Evolutionary conservation across 2,888 invertebrate genomes (phyloP).

Genomic region (Cerastis rubricosa): DNA sequence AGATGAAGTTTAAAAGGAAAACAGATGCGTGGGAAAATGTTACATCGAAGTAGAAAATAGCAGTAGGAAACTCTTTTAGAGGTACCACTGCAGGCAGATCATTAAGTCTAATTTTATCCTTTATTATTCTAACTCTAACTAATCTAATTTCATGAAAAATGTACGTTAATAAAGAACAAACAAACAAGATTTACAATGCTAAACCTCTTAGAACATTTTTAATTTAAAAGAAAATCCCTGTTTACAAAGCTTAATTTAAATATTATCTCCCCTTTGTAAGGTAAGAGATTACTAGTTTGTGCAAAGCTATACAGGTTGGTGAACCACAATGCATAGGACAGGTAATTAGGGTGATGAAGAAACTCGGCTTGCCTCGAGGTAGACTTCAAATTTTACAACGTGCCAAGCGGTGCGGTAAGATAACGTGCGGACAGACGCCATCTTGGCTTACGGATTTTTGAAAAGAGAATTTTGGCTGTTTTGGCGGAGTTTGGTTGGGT

Average conservation of each 20-base stretch:
- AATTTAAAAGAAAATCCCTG: slow-evolving; percentile 21
- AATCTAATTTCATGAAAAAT: background rate
- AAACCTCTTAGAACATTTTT: slow-evolving; percentile 2
- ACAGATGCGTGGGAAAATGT: background rate
- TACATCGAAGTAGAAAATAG: background rate
- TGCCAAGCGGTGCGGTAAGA: slow-evolving; percentile 40
- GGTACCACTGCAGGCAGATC: background rate
- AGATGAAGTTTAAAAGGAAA: background rate
- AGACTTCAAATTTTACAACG: slow-evolving; percentile 46
- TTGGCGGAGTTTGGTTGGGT: background rate
- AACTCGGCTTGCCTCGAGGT: slow-evolving; percentile 21
- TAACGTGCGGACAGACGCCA: slow-evolving; percentile 36
- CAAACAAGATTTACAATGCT: slow-evolving; percentile 12
- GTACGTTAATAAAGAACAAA: background rate
- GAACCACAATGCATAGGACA: slow-evolving; percentile 56
- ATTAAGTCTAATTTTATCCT: background rate
- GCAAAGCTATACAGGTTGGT: slow-evolving; percentile 35
- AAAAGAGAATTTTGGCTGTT: slow-evolving; percentile 10
- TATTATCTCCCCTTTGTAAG: slow-evolving; percentile 40
- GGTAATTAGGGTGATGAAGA: slow-evolving; percentile 58
- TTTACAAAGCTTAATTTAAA: slow-evolving; percentile 38
- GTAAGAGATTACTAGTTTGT: slow-evolving; percentile 50
- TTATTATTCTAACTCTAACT: background rate
- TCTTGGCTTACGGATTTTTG: slow-evolving; percentile 32
- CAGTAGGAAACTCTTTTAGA: background rate